A percentile compares a stretch with the other conserved stretches of the same genome.
These are phyloP conservation scores for Lasioglossum morio DNA, from an alignment of 2,888 invertebrate species.

Conservation along the genomic window DNA sequence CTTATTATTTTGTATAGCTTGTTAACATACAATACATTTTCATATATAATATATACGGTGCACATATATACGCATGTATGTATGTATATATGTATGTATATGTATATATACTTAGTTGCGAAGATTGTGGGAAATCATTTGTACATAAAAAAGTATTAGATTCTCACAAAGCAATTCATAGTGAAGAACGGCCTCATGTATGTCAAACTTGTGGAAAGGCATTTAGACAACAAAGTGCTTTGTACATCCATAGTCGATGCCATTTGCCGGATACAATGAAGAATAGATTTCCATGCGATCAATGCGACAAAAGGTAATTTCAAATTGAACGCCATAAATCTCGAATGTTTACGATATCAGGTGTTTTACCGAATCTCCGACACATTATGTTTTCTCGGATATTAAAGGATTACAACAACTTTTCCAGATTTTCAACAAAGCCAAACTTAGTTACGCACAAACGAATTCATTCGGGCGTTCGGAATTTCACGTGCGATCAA, in stretches of 20 bases:
- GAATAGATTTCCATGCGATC: constrained; percentile 87
- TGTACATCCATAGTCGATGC: constrained; percentile 86
- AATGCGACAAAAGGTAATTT: constrained; percentile 86
- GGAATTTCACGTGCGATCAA: constrained; percentile 86
- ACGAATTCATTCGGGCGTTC: constrained; percentile 86
- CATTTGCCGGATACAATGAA: constrained; percentile 87
- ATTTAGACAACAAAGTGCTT: constrained; percentile 86
- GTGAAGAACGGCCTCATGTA: constrained; percentile 85
- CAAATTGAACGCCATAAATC: too few species aligned
- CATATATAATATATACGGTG: constrained; percentile 29
- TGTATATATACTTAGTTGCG: constrained; percentile 80
- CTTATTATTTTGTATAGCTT: constrained; percentile 19
- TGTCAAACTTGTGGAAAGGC: constrained; percentile 87
- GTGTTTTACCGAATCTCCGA: too few species aligned
- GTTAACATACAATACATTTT: constrained; percentile 32
- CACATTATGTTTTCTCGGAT: background rate
- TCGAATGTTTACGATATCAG: too few species aligned
- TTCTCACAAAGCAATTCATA: constrained; percentile 85
- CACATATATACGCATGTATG: constrained; percentile 16
- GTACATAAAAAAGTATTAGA: constrained; percentile 85
- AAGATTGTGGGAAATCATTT: constrained; percentile 87
- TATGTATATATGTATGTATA: constrained; percentile 29
- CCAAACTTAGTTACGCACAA: constrained; percentile 87
- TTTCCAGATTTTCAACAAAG: constrained; percentile 85
- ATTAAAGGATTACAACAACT: background rate